A percentile compares a stretch with the other conserved stretches of the same genome.
Evolutionary conservation across 1,140 invertebrate species (phyloP).

Genomic region (Tetraneura akinire): DNA sequence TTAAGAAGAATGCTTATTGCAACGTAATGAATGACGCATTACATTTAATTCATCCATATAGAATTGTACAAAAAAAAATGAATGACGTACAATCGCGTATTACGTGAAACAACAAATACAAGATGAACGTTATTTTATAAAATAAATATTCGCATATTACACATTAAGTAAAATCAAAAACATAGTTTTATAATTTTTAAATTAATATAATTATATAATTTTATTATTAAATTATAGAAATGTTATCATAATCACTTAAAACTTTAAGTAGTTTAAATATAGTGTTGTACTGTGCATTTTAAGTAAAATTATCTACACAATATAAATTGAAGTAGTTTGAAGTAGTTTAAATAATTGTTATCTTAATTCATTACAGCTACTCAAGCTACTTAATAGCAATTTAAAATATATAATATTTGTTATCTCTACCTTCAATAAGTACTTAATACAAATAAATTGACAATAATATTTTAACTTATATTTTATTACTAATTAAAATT

Average conservation of each 20-base stretch:
- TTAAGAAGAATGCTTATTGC: no score
- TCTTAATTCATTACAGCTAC: constrained; percentile 10
- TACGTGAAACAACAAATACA: no score
- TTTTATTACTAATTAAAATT: not conserved
- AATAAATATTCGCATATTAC: no score
- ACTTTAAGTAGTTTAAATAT: not conserved
- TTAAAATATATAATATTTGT: not conserved
- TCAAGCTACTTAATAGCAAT: not conserved
- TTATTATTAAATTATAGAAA: not conserved
- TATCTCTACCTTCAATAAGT: constrained; percentile 7
- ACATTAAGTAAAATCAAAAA: no score
- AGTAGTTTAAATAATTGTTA: not conserved
- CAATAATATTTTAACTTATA: not conserved
- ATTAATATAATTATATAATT: no score
- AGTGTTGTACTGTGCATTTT: not conserved
- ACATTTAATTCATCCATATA: no score
- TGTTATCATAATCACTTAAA: not conserved
- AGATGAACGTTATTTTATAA: no score
- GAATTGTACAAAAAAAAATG: no score
- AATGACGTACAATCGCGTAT: no score
- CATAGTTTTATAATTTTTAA: no score
- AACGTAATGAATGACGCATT: no score
- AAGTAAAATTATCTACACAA: not conserved
- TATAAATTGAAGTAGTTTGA: constrained; percentile 9
- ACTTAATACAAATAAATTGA: not conserved